These are phyloP conservation scores for Micromesistius poutassou DNA, from an alignment of 2,797 vertebrate species.

Conservation along the genomic window DNA sequence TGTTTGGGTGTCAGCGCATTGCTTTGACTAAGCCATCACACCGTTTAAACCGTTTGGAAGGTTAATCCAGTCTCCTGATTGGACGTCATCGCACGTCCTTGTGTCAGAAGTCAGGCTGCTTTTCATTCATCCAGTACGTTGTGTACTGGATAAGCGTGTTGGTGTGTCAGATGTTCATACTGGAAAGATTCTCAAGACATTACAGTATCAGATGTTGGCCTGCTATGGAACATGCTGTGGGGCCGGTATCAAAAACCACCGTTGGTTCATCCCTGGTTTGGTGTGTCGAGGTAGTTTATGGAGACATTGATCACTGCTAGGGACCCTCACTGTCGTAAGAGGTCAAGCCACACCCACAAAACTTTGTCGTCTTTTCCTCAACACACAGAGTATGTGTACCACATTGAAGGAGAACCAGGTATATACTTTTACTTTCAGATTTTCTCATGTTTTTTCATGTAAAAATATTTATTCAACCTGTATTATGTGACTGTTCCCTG, in stretches of 20 bases:
- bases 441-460: no score
- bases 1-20: no score
- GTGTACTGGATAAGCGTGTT: not conserved
- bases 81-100: not conserved
- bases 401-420: not conserved
- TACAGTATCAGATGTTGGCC: not conserved
- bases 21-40: no score
- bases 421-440: not conserved
- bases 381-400: no score
- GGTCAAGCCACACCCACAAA: not conserved
- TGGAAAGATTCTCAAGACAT: not conserved
- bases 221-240: not conserved
- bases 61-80: no score
- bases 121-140: not conserved
- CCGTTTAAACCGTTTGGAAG: not conserved
- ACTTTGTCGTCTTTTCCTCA: no score
- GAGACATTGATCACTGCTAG: not conserved
- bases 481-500: not conserved
- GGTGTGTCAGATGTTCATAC: not conserved
- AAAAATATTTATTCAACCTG: not conserved
- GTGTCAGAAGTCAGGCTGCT: not conserved
- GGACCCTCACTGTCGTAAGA: not conserved
- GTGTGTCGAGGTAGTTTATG: not conserved
- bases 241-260: not conserved
- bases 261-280: not conserved